Evolutionary conservation across 2,888 invertebrate species (phyloP).

Genomic region (Cylloceria caligata): DNA sequence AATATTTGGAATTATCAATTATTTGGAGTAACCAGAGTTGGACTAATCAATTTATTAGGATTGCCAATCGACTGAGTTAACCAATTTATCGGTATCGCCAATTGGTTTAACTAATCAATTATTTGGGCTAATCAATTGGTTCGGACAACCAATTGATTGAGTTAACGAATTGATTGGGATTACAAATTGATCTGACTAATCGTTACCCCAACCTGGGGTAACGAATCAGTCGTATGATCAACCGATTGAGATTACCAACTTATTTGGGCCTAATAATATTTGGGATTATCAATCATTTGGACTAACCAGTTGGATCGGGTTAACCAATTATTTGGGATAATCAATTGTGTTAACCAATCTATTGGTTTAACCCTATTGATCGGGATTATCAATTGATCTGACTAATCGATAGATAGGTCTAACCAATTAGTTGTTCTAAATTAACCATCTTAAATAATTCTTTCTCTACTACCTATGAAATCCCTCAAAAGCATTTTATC

Average conservation of each 20-base stretch:
- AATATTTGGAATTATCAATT: too few relatives aligned
- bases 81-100: not conserved
- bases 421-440: not conserved
- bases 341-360: not conserved
- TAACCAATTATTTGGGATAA: not conserved
- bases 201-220: too few relatives aligned
- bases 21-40: not conserved
- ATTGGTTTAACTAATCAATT: too few relatives aligned
- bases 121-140: not conserved
- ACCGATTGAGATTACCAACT: too few relatives aligned
- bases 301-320: not conserved
- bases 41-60: not conserved
- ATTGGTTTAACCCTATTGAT: not conserved
- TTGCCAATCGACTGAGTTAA: not conserved
- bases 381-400: too few relatives aligned
- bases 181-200: not conserved
- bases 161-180: not conserved
- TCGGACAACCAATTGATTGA: not conserved
- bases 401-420: too few relatives aligned
- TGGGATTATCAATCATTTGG: too few relatives aligned
- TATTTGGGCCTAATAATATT: too few relatives aligned
- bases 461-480: conserved; percentile 32
- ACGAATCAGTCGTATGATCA: too few relatives aligned
- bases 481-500: conserved; percentile 14
- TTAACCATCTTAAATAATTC: too few relatives aligned